Evolutionary conservation across 2,797 vertebrate species (phyloP).

Genomic region (Channa striata): DNA sequence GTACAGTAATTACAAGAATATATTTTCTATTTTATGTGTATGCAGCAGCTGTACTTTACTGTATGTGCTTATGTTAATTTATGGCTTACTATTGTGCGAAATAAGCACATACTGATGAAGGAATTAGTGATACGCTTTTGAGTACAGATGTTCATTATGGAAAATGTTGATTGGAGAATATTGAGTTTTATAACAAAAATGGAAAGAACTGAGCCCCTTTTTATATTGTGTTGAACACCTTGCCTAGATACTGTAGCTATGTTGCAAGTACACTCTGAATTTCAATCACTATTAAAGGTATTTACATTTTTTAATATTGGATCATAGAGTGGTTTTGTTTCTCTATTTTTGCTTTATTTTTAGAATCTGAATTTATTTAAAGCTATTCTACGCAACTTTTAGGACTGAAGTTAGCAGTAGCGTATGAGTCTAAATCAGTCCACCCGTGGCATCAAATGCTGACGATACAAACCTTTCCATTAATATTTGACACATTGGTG

Average conservation of each 20-base stretch:
- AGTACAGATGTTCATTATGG: conserved; percentile 8
- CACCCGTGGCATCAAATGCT: too few relatives aligned
- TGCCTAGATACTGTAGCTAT: background rate
- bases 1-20: conserved; percentile 44
- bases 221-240: conserved; percentile 14
- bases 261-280: conserved; percentile 23
- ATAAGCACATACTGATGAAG: conserved; percentile 38
- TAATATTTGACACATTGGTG: too few relatives aligned
- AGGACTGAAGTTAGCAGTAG: too few relatives aligned
- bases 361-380: background rate
- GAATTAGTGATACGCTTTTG: conserved; percentile 21
- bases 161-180: conserved; percentile 9
- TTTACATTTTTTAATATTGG: conserved; percentile 16
- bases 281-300: conserved; percentile 26
- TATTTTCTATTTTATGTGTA: conserved; percentile 54
- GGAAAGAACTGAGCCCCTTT: conserved; percentile 12
- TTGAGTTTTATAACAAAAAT: conserved; percentile 20
- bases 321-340: conserved; percentile 63
- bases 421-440: too few relatives aligned
- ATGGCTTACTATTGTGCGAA: conserved; percentile 49
- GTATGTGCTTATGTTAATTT: conserved; percentile 48
- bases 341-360: conserved; percentile 22
- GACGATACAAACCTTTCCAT: too few relatives aligned
- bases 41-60: conserved; percentile 52
- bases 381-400: too few relatives aligned